phyloP scores from a whole-genome alignment of 2,797 vertebrate species.

The Mycteria americana region DNA sequence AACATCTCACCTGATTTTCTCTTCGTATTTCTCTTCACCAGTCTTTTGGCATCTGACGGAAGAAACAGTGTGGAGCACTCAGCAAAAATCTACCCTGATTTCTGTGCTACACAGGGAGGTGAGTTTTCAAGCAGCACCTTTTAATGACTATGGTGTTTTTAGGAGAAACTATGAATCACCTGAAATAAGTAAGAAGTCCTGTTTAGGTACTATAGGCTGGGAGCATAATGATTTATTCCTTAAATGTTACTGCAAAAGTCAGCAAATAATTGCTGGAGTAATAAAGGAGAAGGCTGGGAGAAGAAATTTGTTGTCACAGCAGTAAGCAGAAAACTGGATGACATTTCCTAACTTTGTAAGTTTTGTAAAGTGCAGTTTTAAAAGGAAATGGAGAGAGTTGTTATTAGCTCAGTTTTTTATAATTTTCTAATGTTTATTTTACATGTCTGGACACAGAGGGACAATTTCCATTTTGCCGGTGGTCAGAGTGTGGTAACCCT shows the following conservation, averaged over 20 bases:
- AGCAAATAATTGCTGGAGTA: background rate
- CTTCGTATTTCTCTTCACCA: background rate
- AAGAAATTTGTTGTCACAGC: background rate
- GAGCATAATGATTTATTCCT: background rate
- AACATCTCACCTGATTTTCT: background rate
- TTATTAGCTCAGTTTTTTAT: background rate
- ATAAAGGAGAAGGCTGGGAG: background rate
- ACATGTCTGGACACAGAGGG: background rate
- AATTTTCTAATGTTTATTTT: background rate
- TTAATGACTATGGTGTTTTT: conserved; percentile 7
- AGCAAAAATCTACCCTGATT: background rate
- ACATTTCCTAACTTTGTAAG: background rate
- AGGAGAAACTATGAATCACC: background rate
- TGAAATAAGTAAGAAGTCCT: background rate
- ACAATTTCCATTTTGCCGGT: background rate
- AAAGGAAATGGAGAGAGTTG: background rate
- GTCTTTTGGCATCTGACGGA: background rate
- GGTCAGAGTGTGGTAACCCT: background rate
- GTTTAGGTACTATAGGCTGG: background rate
- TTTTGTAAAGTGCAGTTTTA: conserved; percentile 31
- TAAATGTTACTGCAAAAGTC: background rate
- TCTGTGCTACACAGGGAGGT: background rate
- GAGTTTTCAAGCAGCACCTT: conserved; percentile 44
- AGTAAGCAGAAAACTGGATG: background rate
- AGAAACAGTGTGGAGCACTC: background rate